Conservation (phyloP, 2,888 invertebrate genomes). For the Rhingia rostrata region DNA sequence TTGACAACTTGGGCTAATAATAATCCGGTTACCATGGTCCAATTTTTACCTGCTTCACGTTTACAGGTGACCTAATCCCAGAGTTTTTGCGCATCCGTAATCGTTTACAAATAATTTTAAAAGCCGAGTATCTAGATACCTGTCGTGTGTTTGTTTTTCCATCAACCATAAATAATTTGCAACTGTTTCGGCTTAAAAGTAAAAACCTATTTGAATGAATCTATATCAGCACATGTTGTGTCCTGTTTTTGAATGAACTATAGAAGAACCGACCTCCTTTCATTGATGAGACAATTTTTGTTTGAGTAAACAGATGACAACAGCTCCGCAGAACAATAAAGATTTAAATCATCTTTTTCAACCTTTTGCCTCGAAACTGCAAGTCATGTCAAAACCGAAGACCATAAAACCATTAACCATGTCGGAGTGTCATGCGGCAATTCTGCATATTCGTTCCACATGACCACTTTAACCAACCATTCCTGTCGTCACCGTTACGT, state of each 20-base stretch:
- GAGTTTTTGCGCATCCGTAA: too few relatives aligned
- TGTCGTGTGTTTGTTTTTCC: too few relatives aligned
- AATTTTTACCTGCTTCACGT: too few relatives aligned
- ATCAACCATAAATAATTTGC: too few relatives aligned
- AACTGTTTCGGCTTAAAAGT: too few relatives aligned
- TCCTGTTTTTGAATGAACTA: neutral
- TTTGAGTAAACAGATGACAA: neutral
- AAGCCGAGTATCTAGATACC: too few relatives aligned
- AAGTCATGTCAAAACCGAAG: slow-evolving; percentile 40
- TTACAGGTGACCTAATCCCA: too few relatives aligned
- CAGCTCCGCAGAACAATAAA: neutral
- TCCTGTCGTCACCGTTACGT: slow-evolving; percentile 50
- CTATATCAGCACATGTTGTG: too few relatives aligned
- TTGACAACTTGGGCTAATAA: too few relatives aligned
- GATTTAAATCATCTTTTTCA: neutral
- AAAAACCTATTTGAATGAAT: too few relatives aligned
- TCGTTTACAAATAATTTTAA: too few relatives aligned
- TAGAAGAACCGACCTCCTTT: neutral
- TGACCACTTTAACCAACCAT: slow-evolving; percentile 35
- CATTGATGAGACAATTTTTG: neutral
- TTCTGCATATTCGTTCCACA: slow-evolving; percentile 41
- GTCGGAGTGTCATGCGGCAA: slow-evolving; percentile 19
- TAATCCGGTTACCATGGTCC: too few relatives aligned
- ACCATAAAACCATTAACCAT: slow-evolving; percentile 52
- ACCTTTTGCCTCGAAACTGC: slow-evolving; percentile 5